These are phyloP conservation scores for Perognathus longimembris DNA, from an alignment of 2,113 vertebrate species.

Conservation along the genomic window DNA sequence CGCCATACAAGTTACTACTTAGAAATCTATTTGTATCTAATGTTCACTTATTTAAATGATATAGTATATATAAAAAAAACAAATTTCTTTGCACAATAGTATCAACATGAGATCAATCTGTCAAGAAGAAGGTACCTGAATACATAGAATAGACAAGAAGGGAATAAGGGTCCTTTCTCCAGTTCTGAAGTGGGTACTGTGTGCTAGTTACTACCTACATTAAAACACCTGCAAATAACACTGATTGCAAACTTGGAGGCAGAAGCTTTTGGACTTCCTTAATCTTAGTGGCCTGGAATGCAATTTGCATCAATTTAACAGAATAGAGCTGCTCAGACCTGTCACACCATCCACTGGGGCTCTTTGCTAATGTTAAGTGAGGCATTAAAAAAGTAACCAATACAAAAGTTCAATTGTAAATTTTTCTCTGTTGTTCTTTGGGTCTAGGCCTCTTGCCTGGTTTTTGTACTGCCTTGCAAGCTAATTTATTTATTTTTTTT, in stretches of 20 bases:
- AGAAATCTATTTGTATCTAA: constrained; percentile 18
- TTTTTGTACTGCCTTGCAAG: background rate
- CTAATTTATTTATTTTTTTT: constrained; percentile 1
- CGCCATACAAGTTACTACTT: constrained; percentile 24
- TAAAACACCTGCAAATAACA: background rate
- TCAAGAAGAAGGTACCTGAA: background rate
- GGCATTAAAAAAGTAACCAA: background rate
- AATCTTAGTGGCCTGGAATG: background rate
- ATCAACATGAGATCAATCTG: background rate
- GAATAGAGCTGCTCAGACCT: background rate
- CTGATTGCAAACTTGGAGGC: background rate
- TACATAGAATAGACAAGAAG: background rate
- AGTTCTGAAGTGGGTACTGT: background rate
- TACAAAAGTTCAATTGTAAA: background rate
- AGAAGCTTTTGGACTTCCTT: background rate
- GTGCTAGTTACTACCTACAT: background rate
- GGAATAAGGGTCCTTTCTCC: background rate
- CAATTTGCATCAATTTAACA: background rate
- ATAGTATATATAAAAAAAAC: background rate
- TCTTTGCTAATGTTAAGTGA: background rate
- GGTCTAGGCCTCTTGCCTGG: background rate
- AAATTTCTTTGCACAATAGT: background rate
- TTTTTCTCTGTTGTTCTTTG: background rate
- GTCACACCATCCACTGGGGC: background rate
- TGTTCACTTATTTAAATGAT: constrained; percentile 33